Conservation (phyloP, 2,888 invertebrate genomes). For the Drosophila flavopinicola region DNA sequence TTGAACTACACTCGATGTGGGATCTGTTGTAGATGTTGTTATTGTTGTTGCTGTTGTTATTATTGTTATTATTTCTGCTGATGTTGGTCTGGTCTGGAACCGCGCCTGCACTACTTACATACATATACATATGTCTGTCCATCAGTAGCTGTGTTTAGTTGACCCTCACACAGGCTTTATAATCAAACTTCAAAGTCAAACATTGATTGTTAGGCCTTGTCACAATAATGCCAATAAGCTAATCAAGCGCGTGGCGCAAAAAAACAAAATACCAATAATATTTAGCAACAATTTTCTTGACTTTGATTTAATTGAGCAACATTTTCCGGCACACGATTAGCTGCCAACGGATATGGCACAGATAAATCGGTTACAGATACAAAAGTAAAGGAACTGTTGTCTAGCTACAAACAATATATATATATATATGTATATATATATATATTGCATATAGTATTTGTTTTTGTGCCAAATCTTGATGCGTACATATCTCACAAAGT, state of each 20-base stretch:
- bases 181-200: slow-evolving; percentile 75
- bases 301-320: slow-evolving; percentile 27
- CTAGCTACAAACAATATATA: not conserved
- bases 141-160: slow-evolving; percentile 16
- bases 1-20: slow-evolving; percentile 66
- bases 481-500: not conserved
- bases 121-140: not conserved
- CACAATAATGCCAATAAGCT: slow-evolving; percentile 38
- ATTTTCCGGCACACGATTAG: slow-evolving; percentile 24
- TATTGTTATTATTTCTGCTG: slow-evolving; percentile 16
- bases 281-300: slow-evolving; percentile 28
- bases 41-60: slow-evolving; percentile 11
- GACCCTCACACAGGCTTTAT: slow-evolving; percentile 72
- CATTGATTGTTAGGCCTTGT: slow-evolving; percentile 58
- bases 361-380: slow-evolving; percentile 29
- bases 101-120: slow-evolving; percentile 7
- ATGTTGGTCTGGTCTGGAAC: slow-evolving; percentile 30
- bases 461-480: slow-evolving; percentile 7
- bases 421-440: slow-evolving; percentile 16
- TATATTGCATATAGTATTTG: not conserved
- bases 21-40: slow-evolving; percentile 23
- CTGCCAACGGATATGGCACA: slow-evolving; percentile 33
- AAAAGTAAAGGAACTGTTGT: not conserved
- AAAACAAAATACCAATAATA: slow-evolving; percentile 16
- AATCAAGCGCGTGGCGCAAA: slow-evolving; percentile 20